Conservation (phyloP, 2,888 invertebrate genomes). For the Rhagonycha fulva region DNA sequence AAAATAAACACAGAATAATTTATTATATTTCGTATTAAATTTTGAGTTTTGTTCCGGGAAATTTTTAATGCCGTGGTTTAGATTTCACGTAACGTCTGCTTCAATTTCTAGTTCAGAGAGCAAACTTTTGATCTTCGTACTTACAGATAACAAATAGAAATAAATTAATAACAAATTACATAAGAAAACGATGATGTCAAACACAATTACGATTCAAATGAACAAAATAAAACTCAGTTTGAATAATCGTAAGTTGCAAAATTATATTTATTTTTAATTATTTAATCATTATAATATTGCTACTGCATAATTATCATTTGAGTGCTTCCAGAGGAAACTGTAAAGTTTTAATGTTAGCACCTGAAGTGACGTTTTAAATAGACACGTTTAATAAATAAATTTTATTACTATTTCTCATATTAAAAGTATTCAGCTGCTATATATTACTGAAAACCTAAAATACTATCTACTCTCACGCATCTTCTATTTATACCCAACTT, state of each 20-base stretch:
- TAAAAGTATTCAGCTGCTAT: constrained; percentile 22
- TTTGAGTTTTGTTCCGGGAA: no score
- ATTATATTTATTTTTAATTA: neutral
- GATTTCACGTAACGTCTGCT: neutral
- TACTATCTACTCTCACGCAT: constrained; percentile 25
- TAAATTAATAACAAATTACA: neutral
- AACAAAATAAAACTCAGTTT: neutral
- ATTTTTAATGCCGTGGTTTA: neutral
- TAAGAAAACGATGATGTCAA: neutral
- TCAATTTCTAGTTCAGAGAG: neutral
- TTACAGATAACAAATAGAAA: neutral
- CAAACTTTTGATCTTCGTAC: neutral
- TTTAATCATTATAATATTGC: neutral
- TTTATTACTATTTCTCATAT: constrained; percentile 4
- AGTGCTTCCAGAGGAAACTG: neutral
- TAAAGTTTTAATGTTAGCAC: neutral
- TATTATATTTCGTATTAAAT: no score
- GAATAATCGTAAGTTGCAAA: neutral
- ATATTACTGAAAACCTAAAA: constrained; percentile 27
- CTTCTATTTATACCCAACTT: constrained; percentile 22
- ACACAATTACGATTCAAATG: neutral
- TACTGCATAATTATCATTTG: neutral
- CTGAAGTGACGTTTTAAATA: neutral
- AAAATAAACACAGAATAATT: no score
- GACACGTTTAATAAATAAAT: neutral